Base-by-base conservation (phyloP, 64 coral and sea anemone species). In the Stichodactyla mertensii region DNA sequence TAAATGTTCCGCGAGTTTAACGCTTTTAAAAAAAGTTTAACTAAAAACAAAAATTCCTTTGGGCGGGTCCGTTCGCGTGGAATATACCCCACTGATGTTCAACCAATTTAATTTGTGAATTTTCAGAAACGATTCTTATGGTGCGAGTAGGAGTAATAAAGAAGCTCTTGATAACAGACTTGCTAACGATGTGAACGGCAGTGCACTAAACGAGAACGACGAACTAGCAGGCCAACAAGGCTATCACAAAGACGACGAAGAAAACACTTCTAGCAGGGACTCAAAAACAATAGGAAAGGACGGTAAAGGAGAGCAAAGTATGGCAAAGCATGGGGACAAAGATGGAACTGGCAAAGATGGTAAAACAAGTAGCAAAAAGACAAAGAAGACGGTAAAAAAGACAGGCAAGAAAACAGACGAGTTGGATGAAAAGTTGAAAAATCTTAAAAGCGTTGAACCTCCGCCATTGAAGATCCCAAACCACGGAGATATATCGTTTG, bases 391-490 rank as follows among this genome's bases (percentile, higher is more conserved):
- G 0, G 88, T 20, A 19, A 67, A 83, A 87, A 92, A 93, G 71
- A 86, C 81, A 55, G 82, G 51, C 0, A 84, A 79, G 19, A 92
- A 80, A 57, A 84, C 51, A 14, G 94, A 92, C 51, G 70, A 74
- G 58, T 80, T 92, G 28, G 94, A 96, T 22, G 85, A 96, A 64
- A 92, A 80, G 77, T 78, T 87, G 24, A 88, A 88, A 74, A 92
- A 92, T 83, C 94, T 87, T 22, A 86, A 90, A 70, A 57, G 83
- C 4, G 69, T 88, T 1, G 78, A 90, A 26, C 85, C 85, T 57
- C 83, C 87, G 6, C 90, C 90, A 69, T 90, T 87, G 6, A 66
- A 87, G 16, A 77, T 93, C 6, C 94, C 88, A 15, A 15, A 78
- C 9, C 79, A 55, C 45, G 71, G 20, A 20, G 61, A 57, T 62